Percentiles rank a stretch among this genome's conserved stretches.
Evolutionary conservation across 2,113 vertebrate species (phyloP).

Genomic region (Bubo scandiacus): DNA sequence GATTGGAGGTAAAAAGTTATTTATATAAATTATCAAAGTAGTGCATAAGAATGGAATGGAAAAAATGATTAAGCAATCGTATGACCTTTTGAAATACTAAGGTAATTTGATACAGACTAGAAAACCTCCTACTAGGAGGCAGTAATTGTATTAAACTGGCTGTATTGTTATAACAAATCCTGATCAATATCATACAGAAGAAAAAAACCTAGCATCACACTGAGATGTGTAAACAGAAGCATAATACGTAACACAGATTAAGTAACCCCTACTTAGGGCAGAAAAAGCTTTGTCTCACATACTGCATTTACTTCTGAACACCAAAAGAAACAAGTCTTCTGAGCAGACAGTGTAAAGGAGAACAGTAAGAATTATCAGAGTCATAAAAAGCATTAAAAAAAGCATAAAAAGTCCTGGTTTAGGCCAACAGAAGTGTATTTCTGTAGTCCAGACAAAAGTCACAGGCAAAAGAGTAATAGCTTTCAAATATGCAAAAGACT

Average conservation of each 20-base stretch:
- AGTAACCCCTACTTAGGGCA: neutral
- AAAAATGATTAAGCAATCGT: neutral
- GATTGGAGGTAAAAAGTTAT: neutral
- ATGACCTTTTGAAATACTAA: neutral
- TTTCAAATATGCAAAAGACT: neutral
- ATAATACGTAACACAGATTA: neutral
- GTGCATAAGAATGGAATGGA: neutral
- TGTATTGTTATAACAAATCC: neutral
- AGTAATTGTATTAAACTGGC: neutral
- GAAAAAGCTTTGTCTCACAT: neutral
- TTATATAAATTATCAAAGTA: neutral
- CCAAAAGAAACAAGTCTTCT: neutral
- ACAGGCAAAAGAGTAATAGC: neutral
- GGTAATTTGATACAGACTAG: neutral
- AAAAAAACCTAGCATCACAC: rapidly evolving
- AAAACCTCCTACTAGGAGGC: neutral
- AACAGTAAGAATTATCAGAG: neutral
- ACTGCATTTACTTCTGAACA: neutral
- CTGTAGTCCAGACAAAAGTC: neutral
- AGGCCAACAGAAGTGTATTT: neutral
- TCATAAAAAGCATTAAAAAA: neutral
- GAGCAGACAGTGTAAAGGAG: neutral
- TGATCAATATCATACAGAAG: neutral
- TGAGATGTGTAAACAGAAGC: neutral
- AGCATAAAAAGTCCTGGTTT: neutral